Evolutionary conservation across 2,113 vertebrate species (phyloP).

Genomic region (Choloepus hoffmanni): DNA sequence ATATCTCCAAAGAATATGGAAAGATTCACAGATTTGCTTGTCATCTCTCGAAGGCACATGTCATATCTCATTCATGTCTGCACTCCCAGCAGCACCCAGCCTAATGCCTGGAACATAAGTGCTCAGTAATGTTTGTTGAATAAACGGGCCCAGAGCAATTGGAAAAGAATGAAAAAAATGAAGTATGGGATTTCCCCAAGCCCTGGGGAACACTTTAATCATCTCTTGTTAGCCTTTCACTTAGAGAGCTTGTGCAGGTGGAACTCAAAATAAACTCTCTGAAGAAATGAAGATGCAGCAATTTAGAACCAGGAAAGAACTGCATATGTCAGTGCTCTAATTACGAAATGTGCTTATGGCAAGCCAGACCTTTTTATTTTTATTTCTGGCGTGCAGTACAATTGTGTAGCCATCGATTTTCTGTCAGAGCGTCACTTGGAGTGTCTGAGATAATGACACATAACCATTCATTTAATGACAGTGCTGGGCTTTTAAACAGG

Average conservation of each 20-base stretch:
- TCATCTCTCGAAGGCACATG: neutral
- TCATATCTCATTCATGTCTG: neutral
- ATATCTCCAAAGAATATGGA: neutral
- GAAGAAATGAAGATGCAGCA: constrained; percentile 49
- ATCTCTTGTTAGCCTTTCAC: constrained; percentile 44
- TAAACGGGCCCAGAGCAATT: constrained; percentile 49
- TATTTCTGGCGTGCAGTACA: constrained; percentile 58
- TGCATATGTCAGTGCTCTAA: neutral
- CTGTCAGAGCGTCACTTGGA: constrained; percentile 29
- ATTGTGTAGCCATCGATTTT: constrained; percentile 57
- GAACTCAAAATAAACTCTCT: constrained; percentile 39
- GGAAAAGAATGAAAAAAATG: constrained; percentile 15
- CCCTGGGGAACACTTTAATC: constrained; percentile 51
- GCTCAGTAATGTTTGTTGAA: constrained; percentile 49
- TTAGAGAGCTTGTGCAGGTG: constrained; percentile 46
- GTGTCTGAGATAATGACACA: constrained; percentile 14
- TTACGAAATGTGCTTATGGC: constrained; percentile 41
- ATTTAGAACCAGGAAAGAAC: neutral
- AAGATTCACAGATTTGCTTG: neutral
- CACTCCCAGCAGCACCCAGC: neutral
- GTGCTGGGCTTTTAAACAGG: constrained; percentile 15
- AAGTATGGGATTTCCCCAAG: constrained; percentile 47
- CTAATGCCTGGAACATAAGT: neutral
- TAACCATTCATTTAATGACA: constrained; percentile 33
- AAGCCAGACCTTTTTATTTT: constrained; percentile 62